These are phyloP conservation scores for Riparia riparia DNA, from an alignment of 2,113 vertebrate genomes.

Conservation along the genomic window DNA sequence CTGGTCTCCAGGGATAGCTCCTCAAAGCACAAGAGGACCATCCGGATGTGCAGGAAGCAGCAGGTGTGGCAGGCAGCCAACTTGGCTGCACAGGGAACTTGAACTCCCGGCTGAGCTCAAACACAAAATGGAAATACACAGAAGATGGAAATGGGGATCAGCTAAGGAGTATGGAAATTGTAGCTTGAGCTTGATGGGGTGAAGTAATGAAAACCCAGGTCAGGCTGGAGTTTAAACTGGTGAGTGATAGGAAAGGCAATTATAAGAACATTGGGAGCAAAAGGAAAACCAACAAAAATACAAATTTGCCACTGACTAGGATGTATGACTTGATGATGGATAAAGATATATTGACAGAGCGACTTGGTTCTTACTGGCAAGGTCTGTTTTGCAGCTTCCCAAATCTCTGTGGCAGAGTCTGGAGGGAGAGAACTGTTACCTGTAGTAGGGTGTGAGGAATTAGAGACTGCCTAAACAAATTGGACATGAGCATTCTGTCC, in stretches of 20 bases:
- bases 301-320: not conserved
- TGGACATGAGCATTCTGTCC: not conserved
- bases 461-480: not conserved
- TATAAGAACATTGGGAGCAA: not conserved
- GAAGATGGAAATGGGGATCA: not conserved
- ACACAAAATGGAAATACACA: not conserved
- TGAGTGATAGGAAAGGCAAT: not conserved
- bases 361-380: not conserved
- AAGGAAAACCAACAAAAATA: not conserved
- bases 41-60: slow-evolving; percentile 4
- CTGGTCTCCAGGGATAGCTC: not conserved
- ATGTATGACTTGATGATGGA: not conserved
- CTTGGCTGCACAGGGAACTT: not conserved
- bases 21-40: not conserved
- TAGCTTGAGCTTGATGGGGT: not conserved
- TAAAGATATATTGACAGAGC: not conserved
- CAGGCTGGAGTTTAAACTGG: not conserved
- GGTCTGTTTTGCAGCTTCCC: not conserved
- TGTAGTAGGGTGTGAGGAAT: not conserved
- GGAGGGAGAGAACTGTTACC: not conserved
- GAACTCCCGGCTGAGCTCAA: not conserved
- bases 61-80: slow-evolving; percentile 30
- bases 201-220: not conserved
- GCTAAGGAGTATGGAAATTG: not conserved
- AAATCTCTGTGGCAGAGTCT: not conserved